A percentile compares a stretch with the other conserved stretches of the same genome.
phyloP scores from a whole-genome alignment of 2,888 invertebrate species.

The Drosophila kokeensis region DNA sequence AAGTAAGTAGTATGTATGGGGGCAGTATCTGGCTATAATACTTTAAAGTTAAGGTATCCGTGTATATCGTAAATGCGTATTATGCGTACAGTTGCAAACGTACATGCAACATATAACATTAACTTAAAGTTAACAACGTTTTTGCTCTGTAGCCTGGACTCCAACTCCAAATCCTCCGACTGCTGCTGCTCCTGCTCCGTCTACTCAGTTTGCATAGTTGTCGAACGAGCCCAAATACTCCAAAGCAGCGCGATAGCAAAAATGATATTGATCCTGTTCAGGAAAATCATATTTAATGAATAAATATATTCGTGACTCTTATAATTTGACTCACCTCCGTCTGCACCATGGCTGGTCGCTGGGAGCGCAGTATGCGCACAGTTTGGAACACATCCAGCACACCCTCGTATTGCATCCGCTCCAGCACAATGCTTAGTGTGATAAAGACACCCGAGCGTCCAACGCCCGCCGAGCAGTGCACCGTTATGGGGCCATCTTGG shows the following conservation, averaged over 20 bases:
- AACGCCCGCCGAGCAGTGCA: conserved; percentile 99
- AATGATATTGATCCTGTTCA: conserved; percentile 98
- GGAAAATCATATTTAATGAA: neutral
- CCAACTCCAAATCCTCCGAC: conserved; percentile 9
- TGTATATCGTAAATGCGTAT: conserved; percentile 72
- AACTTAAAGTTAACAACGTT: conserved; percentile 49
- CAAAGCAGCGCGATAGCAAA: conserved; percentile 99
- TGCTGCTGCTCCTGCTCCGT: neutral
- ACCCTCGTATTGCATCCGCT: conserved; percentile 99
- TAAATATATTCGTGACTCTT: neutral
- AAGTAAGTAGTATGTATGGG: conserved; percentile 47
- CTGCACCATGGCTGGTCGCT: conserved; percentile 99
- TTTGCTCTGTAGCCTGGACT: conserved; percentile 47
- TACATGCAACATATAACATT: conserved; percentile 43
- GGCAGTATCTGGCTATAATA: conserved; percentile 79
- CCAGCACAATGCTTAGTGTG: conserved; percentile 98
- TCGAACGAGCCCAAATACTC: conserved; percentile 99
- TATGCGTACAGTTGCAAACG: conserved; percentile 66
- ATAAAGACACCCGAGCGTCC: conserved; percentile 99
- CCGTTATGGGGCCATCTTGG: conserved; percentile 99
- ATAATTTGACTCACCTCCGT: conserved; percentile 92
- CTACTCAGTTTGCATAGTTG: conserved; percentile 94
- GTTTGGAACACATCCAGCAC: conserved; percentile 99
- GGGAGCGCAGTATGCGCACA: conserved; percentile 98
- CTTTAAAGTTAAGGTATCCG: conserved; percentile 72